These are phyloP conservation scores for Sinelater perroti DNA, from an alignment of 2,888 invertebrate genomes.

Conservation along the genomic window DNA sequence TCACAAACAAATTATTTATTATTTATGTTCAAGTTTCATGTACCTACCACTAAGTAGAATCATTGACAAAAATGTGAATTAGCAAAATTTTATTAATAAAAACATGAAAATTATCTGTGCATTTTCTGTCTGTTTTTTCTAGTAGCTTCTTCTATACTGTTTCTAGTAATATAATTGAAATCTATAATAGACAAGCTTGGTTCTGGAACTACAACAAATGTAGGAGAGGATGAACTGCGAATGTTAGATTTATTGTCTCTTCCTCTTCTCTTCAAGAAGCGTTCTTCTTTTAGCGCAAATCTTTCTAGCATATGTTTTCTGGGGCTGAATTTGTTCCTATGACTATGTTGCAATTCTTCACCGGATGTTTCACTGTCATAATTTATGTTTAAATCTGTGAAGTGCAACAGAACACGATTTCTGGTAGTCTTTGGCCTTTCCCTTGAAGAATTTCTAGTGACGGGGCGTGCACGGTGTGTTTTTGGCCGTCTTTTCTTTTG, in stretches of 20 bases:
- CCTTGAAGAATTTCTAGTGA: conserved; percentile 58
- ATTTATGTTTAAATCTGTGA: conserved; percentile 65
- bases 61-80: neutral
- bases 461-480: conserved; percentile 50
- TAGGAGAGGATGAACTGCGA: conserved; percentile 46
- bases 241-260: conserved; percentile 35
- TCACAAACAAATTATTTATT: neutral
- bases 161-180: conserved; percentile 74
- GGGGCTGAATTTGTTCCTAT: conserved; percentile 49
- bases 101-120: conserved; percentile 10
- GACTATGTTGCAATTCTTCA: conserved; percentile 57
- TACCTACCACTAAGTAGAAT: neutral
- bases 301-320: conserved; percentile 45
- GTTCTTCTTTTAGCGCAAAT: conserved; percentile 44
- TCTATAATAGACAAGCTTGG: conserved; percentile 78
- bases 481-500: conserved; percentile 50
- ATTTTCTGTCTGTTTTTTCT: conserved; percentile 38
- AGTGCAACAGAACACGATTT: conserved; percentile 63
- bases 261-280: conserved; percentile 29
- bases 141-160: conserved; percentile 62
- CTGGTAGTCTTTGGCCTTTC: conserved; percentile 63
- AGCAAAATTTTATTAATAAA: conserved; percentile 10
- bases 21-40: neutral
- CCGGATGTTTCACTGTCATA: conserved; percentile 66
- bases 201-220: conserved; percentile 63